Evolutionary conservation across 2,113 vertebrate genomes (phyloP).

Genomic region (Casuarius casuarius): DNA sequence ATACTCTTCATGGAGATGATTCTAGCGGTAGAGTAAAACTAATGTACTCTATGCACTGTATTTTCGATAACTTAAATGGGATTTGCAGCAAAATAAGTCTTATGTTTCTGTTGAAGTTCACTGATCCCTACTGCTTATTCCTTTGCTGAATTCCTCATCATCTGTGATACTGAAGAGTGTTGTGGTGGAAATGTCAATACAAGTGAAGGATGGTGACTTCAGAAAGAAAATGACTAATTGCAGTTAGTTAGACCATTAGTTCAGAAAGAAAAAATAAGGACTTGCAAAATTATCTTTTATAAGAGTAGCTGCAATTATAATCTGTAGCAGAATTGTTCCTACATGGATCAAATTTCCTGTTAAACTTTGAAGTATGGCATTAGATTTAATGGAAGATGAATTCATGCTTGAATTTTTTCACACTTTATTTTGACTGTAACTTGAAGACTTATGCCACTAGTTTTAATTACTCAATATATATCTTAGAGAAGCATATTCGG

Average conservation of each 20-base stretch:
- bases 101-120: background rate
- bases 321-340: background rate
- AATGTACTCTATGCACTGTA: background rate
- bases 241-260: background rate
- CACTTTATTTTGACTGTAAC: rapidly evolving
- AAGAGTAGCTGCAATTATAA: background rate
- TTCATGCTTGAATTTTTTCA: background rate
- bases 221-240: background rate
- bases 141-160: background rate
- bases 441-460: background rate
- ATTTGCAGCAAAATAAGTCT: background rate
- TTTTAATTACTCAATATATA: background rate
- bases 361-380: background rate
- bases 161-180: background rate
- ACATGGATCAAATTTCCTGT: background rate
- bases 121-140: background rate
- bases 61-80: background rate
- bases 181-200: background rate
- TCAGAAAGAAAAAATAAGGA: background rate
- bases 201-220: background rate
- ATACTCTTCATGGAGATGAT: background rate
- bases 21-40: background rate
- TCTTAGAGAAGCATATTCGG: background rate
- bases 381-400: background rate
- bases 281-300: background rate